Evolutionary conservation across 2,113 vertebrate genomes (phyloP), one percentile per base, ranked within the genome.

Genomic region (Tichodroma muraria): DNA sequence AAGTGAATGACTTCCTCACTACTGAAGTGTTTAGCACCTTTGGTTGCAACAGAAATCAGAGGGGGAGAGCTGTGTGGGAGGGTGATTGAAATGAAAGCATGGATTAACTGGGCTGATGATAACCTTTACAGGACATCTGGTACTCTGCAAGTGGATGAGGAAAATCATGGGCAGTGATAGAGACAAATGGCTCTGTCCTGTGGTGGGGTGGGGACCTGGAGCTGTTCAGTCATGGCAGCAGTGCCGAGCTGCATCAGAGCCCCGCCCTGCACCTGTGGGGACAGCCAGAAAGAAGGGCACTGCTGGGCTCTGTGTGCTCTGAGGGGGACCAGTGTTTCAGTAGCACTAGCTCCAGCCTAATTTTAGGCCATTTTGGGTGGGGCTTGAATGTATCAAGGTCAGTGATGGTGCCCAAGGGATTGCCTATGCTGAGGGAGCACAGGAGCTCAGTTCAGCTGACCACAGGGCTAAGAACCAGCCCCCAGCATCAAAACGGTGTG

Each of bases 261-360:
- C 23, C 28, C 59, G 25, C 0, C 0, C 2, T 59, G 25, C 30
- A 17, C 22, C 7, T 31, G 49, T 52, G 0, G 0, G 63, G 30
- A 60, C 7, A 73, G 20, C 9, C 21, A 50, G 11, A 8, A 13
- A 33, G 30, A 30, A 47, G 14, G 8, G 7, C 15, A 35, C 10
- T 6, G 2, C 31, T 50, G 72, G 18, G 27, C 11, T 40, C 42
- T 77, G 25, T 27, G 27, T 5, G 5, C 13, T 27, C 37, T 73
- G 44, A 76, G 18, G 8, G 40, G 6, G 23, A 50, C 5, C 31
- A 73, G 8, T 1, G 2, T 31, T 57, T 31, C 65, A 72, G 22
- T 8, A 87, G 13, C 44, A 31, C 22, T 33, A 57, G 11, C 11
- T 86, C 11, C 61, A 52, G 60, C 3, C 19, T 49, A 40, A 38